Conservation (phyloP, 1,140 invertebrate genomes). For the Leptonema lineaticorne region DNA sequence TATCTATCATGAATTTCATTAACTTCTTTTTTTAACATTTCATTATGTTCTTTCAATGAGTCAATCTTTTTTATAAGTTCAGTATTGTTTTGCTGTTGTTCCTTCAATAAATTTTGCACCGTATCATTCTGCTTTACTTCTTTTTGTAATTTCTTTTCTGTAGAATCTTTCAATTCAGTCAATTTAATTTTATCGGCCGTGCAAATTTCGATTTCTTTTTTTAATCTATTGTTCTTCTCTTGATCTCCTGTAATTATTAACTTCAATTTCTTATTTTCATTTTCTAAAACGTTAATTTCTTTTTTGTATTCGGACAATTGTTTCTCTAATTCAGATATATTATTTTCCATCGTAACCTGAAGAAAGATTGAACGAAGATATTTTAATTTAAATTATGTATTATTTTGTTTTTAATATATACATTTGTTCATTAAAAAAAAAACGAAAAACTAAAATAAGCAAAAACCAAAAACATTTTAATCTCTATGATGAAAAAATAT, state of each 20-base stretch:
- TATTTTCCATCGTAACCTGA: slow-evolving; percentile 31
- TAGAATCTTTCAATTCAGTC: slow-evolving; percentile 6
- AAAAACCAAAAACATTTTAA: too few relatives aligned
- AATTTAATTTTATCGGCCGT: slow-evolving; percentile 21
- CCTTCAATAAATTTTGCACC: background rate
- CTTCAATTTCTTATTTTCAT: slow-evolving; percentile 27
- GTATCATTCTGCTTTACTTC: slow-evolving; percentile 10
- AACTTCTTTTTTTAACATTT: slow-evolving; percentile 35
- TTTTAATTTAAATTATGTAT: background rate
- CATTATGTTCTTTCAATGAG: slow-evolving; percentile 30
- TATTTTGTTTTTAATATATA: background rate
- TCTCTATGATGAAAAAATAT: too few relatives aligned
- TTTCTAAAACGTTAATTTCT: slow-evolving; percentile 10
- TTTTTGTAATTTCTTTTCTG: slow-evolving; percentile 18
- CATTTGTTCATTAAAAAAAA: too few relatives aligned
- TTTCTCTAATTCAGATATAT: slow-evolving; percentile 31
- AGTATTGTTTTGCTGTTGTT: slow-evolving; percentile 11
- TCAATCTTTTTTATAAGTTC: slow-evolving; percentile 27
- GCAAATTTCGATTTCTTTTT: slow-evolving; percentile 24
- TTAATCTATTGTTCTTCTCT: background rate
- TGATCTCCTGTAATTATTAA: slow-evolving; percentile 8
- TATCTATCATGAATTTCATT: slow-evolving; percentile 41
- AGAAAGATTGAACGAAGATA: background rate
- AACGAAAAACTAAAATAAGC: too few relatives aligned
- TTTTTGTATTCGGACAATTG: slow-evolving; percentile 23